Base-by-base conservation (phyloP, 1,140 invertebrate genomes). In the Mycetomoellerius zeteki region DNA sequence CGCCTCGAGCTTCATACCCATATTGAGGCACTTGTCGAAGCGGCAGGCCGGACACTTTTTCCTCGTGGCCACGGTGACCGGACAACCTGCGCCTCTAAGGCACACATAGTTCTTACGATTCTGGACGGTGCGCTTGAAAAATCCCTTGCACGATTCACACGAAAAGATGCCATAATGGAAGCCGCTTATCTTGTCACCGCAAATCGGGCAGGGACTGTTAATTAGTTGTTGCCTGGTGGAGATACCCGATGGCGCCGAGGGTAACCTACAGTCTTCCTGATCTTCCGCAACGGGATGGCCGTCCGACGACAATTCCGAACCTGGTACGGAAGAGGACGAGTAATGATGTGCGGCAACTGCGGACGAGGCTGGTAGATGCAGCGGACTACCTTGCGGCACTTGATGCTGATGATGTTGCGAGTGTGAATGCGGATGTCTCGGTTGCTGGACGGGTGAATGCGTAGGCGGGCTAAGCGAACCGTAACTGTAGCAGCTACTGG, bases 61-160 rank as follows among this genome's bases (percentile, higher is more conserved):
- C 47, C 99, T 96, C 33, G 98, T 99, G 8, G 97, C 97, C 14
- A 99, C 98, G 3, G 97, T 98, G 19, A 99, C 98, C 4, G 98
- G 98, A 95, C 99, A 99, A 76, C 97, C 97, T 0, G 98, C 98
- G 19, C 98, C 98, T 64, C 98, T 96, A 65, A 99, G 96, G 94
- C 99, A 99, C 85, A 98, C 98, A 95, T 99, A 99, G 94, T 99
- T 98, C 95, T 99, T 99, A 73, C 99, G 97, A 94, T 99, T 99
- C 96, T 99, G 99, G 5, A 99, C 99, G 60, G 99, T 99, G 86
- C 99, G 96, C 95, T 99, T 99, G 96, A 99, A 99, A 95, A 99
- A 99, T 4, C 99, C 99, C 96, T 99, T 99, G 94, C 98, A 99
- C 14, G 98, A 99, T 94, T 99, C 99, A 95, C 99, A 99, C 14